phyloP scores from a whole-genome alignment of 2,113 vertebrate species.

The Gasterosteus nipponicus region DNA sequence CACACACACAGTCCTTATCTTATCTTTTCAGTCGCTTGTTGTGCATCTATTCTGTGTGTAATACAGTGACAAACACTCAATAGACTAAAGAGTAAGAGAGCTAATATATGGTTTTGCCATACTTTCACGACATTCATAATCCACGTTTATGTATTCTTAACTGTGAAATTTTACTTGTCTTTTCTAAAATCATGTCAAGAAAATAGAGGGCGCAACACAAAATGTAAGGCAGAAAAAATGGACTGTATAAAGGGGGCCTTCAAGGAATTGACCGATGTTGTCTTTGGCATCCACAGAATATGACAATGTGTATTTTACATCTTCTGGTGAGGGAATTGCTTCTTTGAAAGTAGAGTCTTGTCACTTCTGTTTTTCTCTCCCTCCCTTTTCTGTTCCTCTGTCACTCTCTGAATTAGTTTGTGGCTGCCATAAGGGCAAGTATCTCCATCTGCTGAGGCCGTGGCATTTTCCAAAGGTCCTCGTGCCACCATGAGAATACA shows the following conservation, averaged over 20 bases:
- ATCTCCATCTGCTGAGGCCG: neutral
- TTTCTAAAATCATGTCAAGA: neutral
- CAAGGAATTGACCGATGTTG: neutral
- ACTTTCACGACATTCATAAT: neutral
- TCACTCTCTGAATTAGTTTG: neutral
- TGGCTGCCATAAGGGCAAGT: neutral
- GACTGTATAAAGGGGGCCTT: neutral
- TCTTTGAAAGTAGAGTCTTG: neutral
- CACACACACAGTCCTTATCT: constrained; percentile 28
- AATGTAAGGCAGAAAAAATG: neutral
- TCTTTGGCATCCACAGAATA: neutral
- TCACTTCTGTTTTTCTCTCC: constrained; percentile 3
- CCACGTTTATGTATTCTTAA: neutral
- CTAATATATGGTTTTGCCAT: neutral
- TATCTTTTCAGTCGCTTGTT: constrained; percentile 36
- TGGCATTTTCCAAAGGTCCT: neutral
- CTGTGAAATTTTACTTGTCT: neutral
- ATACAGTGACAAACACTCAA: neutral
- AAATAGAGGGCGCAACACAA: neutral
- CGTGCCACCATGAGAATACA: neutral
- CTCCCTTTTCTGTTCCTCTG: neutral
- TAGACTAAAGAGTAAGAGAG: neutral
- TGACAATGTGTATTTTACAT: constrained; percentile 7
- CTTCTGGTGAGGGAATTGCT: constrained; percentile 16
- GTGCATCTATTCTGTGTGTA: too few relatives aligned